Evolutionary conservation across 2,888 invertebrate species (phyloP), one percentile per base, ranked within the genome.

Genomic region (Helicoverpa assulta): DNA sequence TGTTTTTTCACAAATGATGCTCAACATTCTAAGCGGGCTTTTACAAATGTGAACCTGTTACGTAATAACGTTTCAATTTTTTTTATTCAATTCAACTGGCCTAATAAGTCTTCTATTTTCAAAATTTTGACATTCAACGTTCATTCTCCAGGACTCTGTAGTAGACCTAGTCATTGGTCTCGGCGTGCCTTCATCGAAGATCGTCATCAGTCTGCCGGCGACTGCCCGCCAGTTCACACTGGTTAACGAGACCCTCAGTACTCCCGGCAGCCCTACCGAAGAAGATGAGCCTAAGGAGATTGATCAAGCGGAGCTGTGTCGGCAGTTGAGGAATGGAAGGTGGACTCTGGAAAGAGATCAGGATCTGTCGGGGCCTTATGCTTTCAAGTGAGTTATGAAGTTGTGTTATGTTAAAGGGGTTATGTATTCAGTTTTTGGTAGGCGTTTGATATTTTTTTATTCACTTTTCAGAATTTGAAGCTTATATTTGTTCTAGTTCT

Each of bases 341-440:
- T 98, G 98, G 98, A 97, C 97, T 0, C 88, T 98, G 73, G 98
- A 98, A 87, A 96, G 98, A 67, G 98, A 98, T 81, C 97, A 98
- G 87, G 98, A 98, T 91, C 93, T 97, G 74, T 97, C 98, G 0
- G 98, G 97, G 70, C 97, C 98, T 80, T 98, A 98, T 86, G 97
- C 97, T 84, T 98, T 97, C 89, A 96, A 96, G 97, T 96, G 85
- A 93, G 93, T 76, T 8, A 43, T 69, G 16, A 1, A 2, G 7
- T 60, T 53, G 14, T 33, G 58, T 59, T 67, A 18, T 50, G 40
- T 19, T 4, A 29, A 47, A 0, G 53, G 7, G 21, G 37, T 19
- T 57, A 7, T 62, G n/a, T 16, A 43, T 29, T 53, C 0, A 12
- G 2, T 53, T 70, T 69, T 62, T 19, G 5, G 14, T 26, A 72